A percentile compares a stretch with the other conserved stretches of the same genome.
Conservation (phyloP, 2,113 vertebrate species). For the Callaeas wilsoni region DNA sequence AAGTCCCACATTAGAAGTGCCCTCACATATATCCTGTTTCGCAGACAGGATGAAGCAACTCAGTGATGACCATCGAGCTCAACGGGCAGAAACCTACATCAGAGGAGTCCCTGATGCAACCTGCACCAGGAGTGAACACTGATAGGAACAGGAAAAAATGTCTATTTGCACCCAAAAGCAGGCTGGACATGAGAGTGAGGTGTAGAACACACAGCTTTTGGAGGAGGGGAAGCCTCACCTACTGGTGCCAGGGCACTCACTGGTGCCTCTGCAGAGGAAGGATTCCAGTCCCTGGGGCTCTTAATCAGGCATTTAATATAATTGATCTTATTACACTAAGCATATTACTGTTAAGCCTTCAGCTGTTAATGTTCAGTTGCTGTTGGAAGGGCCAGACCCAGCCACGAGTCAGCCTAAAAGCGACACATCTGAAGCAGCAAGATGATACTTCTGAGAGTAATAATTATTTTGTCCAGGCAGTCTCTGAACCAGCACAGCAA, state of each 20-base stretch:
- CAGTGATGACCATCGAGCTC: neutral
- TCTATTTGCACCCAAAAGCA: neutral
- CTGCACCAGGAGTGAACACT: neutral
- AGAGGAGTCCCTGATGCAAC: neutral
- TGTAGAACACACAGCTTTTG: neutral
- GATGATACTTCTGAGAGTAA: neutral
- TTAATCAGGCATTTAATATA: conserved; percentile 56
- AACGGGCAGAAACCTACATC: neutral
- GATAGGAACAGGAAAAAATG: neutral
- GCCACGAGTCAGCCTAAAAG: conserved; percentile 9
- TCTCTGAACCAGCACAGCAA: neutral
- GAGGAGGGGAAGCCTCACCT: neutral
- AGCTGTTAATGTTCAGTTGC: neutral
- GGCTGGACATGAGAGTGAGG: neutral
- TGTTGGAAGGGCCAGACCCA: neutral
- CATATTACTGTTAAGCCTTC: conserved; percentile 39
- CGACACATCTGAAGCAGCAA: neutral
- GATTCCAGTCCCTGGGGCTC: neutral
- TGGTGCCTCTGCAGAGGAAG: neutral
- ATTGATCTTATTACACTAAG: conserved; percentile 55
- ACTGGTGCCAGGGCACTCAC: neutral
- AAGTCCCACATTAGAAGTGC: neutral
- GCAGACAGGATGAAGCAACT: neutral
- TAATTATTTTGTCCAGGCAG: neutral
- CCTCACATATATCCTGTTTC: neutral